Evolutionary conservation across 1,140 invertebrate genomes (phyloP).

Genomic region (Lineus longissimus): DNA sequence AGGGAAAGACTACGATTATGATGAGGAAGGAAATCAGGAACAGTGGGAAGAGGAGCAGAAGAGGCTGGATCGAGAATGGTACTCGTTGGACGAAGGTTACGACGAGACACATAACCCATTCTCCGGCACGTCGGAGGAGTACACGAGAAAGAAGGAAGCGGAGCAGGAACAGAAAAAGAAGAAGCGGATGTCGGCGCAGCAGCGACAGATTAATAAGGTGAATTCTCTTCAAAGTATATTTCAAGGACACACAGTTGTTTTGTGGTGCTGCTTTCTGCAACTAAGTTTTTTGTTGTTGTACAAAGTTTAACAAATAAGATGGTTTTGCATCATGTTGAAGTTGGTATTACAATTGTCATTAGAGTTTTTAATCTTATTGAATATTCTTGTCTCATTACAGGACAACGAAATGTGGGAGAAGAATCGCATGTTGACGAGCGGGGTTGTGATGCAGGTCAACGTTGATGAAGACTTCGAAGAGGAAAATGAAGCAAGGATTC

Average conservation of each 20-base stretch:
- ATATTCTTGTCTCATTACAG: conserved; percentile 29
- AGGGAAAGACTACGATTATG: conserved; percentile 40
- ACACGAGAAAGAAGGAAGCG: conserved; percentile 85
- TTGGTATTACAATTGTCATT: too few species aligned
- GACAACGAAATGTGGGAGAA: conserved; percentile 99
- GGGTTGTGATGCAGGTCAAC: conserved; percentile 85
- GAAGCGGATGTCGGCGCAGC: conserved; percentile 87
- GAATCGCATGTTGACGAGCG: conserved; percentile 95
- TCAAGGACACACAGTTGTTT: neutral
- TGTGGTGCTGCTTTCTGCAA: neutral
- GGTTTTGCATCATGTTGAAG: neutral
- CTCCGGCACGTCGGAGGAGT: conserved; percentile 81
- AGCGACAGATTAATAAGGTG: conserved; percentile 84
- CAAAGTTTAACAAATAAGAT: neutral
- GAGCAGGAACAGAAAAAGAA: conserved; percentile 85
- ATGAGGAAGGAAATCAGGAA: conserved; percentile 64
- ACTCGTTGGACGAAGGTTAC: conserved; percentile 85
- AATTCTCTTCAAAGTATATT: neutral
- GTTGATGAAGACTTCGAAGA: conserved; percentile 91
- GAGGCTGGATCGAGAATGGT: conserved; percentile 93
- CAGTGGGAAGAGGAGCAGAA: conserved; percentile 92
- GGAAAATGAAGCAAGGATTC: conserved; percentile 85
- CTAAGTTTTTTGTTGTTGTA: neutral
- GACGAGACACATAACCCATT: conserved; percentile 94
- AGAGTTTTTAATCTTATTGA: neutral